phyloP scores from a whole-genome alignment of 1,140 invertebrate species.

The Bombus haemorrhoidalis region DNA sequence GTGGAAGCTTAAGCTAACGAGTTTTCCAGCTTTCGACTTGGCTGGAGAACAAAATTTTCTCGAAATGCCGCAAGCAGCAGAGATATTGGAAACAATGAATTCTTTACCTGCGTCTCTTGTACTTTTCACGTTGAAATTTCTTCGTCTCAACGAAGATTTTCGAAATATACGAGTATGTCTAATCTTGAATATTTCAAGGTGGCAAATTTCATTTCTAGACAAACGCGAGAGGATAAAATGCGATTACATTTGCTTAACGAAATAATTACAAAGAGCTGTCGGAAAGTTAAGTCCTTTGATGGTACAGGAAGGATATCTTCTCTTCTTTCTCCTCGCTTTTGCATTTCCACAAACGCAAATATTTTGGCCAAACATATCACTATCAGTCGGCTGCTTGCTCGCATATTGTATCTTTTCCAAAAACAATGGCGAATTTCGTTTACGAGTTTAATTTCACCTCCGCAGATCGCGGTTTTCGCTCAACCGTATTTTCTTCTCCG shows the following conservation, averaged over 20 bases:
- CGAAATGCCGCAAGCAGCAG: too few species aligned
- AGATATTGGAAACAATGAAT: not conserved
- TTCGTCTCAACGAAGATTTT: not conserved
- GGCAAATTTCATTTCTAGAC: conserved; percentile 7
- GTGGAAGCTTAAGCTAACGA: too few species aligned
- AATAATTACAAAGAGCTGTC: conserved; percentile 29
- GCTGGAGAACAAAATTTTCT: too few species aligned
- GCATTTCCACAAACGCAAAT: not conserved
- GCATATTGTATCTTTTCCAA: not conserved
- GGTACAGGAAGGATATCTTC: not conserved
- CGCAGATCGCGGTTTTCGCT: not conserved
- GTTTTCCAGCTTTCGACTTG: too few species aligned
- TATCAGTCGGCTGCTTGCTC: not conserved
- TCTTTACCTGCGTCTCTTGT: not conserved
- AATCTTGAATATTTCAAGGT: not conserved
- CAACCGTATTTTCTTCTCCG: not conserved
- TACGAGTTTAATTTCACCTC: conserved; percentile 15
- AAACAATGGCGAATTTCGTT: not conserved
- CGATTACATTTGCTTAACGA: conserved; percentile 10
- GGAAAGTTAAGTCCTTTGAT: conserved; percentile 19
- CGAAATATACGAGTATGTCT: not conserved
- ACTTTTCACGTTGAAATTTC: not conserved
- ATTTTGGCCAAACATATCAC: conserved; percentile 4
- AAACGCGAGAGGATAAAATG: not conserved
- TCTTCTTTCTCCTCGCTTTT: not conserved